phyloP scores from a whole-genome alignment of 2,888 invertebrate species.

The Encarsia formosa region DNA sequence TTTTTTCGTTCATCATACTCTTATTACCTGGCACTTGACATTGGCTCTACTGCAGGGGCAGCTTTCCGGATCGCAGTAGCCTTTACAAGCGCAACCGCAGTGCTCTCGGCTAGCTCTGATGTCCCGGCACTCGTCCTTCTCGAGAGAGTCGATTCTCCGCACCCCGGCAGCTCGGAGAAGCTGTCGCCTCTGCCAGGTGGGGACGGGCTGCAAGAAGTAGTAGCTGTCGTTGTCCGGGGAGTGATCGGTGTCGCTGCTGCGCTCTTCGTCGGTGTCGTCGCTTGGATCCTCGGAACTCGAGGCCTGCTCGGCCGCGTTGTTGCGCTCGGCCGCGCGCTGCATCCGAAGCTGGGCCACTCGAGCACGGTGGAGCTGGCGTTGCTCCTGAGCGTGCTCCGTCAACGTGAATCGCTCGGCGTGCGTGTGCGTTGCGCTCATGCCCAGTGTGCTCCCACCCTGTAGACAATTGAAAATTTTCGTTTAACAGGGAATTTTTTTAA shows the following conservation, averaged over 20 bases:
- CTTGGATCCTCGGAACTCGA: slow-evolving; percentile 61
- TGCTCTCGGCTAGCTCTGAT: slow-evolving; percentile 89
- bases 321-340: slow-evolving; percentile 57
- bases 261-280: slow-evolving; percentile 80
- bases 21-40: slow-evolving; percentile 94
- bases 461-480: neutral
- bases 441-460: slow-evolving; percentile 64
- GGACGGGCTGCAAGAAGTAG: slow-evolving; percentile 88
- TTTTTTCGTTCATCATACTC: too few species aligned
- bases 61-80: slow-evolving; percentile 90
- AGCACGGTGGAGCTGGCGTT: slow-evolving; percentile 80
- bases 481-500: neutral
- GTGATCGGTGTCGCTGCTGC: slow-evolving; percentile 62
- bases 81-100: slow-evolving; percentile 90
- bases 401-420: slow-evolving; percentile 76
- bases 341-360: slow-evolving; percentile 69
- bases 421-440: slow-evolving; percentile 76
- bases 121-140: slow-evolving; percentile 91
- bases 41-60: slow-evolving; percentile 93
- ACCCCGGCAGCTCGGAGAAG: slow-evolving; percentile 89
- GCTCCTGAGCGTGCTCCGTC: slow-evolving; percentile 83
- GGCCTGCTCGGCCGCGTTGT: slow-evolving; percentile 48
- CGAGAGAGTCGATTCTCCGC: slow-evolving; percentile 85
- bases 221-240: slow-evolving; percentile 75
- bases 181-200: slow-evolving; percentile 83